Evolutionary conservation across 2,888 invertebrate genomes (phyloP).

Genomic region (Choreutis nemorana): DNA sequence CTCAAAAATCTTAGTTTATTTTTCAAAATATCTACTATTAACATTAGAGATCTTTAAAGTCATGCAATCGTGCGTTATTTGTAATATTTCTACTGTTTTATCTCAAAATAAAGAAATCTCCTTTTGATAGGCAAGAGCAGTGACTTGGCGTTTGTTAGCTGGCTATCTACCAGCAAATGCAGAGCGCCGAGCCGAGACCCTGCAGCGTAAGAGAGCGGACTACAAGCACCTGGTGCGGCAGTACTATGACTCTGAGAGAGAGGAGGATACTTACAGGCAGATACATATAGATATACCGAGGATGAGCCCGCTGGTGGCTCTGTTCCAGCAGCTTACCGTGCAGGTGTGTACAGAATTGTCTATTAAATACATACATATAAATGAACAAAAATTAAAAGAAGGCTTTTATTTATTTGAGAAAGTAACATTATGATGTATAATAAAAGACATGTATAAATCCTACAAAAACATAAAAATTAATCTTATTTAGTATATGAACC

Average conservation of each 20-base stretch:
- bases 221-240: slow-evolving; percentile 96
- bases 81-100: too few species aligned
- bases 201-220: slow-evolving; percentile 93
- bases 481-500: too few species aligned
- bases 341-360: slow-evolving; percentile 33
- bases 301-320: slow-evolving; percentile 96
- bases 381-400: too few species aligned
- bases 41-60: too few species aligned
- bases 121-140: slow-evolving; percentile 59
- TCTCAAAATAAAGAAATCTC: background rate
- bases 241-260: slow-evolving; percentile 89
- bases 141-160: slow-evolving; percentile 73
- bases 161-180: slow-evolving; percentile 94
- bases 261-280: slow-evolving; percentile 89
- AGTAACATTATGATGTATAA: too few species aligned
- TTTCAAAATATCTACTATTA: too few species aligned
- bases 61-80: too few species aligned
- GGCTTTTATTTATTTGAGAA: too few species aligned
- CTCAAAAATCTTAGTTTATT: too few species aligned
- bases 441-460: too few species aligned
- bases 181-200: slow-evolving; percentile 85
- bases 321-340: slow-evolving; percentile 96
- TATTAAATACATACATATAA: background rate
- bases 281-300: slow-evolving; percentile 99
- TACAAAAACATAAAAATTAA: too few species aligned